Conservation (phyloP, 2,888 invertebrate species). For the Melinaea menophilus region DNA sequence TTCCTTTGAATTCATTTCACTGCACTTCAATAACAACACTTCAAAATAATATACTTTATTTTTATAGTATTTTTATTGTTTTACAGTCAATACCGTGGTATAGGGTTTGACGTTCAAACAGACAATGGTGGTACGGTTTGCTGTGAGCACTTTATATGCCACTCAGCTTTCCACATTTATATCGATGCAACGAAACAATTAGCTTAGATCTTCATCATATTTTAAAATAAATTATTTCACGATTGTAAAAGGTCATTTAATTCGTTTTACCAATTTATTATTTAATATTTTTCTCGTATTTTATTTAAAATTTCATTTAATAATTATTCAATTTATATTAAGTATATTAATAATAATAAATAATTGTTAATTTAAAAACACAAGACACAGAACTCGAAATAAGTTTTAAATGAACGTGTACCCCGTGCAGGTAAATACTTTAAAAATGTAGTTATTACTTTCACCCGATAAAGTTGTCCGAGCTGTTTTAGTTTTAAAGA, state of each 20-base stretch:
- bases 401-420: background rate
- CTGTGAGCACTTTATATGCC: conserved; percentile 28
- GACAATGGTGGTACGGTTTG: conserved; percentile 52
- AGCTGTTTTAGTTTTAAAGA: background rate
- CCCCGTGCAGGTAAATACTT: background rate
- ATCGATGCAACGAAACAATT: conserved; percentile 9
- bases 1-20: conserved; percentile 84
- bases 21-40: conserved; percentile 27
- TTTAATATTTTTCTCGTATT: background rate
- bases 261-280: background rate
- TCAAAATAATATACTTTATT: too few species aligned
- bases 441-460: background rate
- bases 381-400: background rate
- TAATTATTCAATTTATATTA: too few species aligned
- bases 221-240: background rate
- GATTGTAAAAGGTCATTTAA: background rate
- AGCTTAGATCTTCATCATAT: background rate
- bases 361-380: background rate
- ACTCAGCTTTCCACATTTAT: conserved; percentile 29
- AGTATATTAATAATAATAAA: background rate
- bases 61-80: background rate
- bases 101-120: conserved; percentile 47
- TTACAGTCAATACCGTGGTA: conserved; percentile 8
- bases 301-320: too few species aligned
- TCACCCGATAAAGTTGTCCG: background rate